Base-by-base conservation (phyloP, 2,888 invertebrate genomes). In the Xanthia togata region DNA sequence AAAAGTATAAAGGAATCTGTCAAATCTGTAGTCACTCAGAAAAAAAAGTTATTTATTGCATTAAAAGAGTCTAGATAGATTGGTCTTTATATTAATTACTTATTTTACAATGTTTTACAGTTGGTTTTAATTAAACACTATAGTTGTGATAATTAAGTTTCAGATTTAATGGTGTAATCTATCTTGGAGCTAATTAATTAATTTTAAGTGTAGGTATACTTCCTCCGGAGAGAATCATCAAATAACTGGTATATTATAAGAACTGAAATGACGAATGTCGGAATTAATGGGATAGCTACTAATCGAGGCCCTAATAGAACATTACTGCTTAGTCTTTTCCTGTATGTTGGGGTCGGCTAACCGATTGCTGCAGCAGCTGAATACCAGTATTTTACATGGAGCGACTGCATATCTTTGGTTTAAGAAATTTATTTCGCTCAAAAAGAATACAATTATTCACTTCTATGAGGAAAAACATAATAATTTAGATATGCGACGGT, bases 71-170 rank as follows among this genome's bases (percentile, higher is more conserved):
- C 65, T 35, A 35, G 55, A 81, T 55, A 63, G 26, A 81, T 81
- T 62, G 23, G 31, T 57, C 11, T 81, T 81, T 20, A 50, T 55
- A 79, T 81, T 74, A 81, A 79, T 81, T 75, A 81, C 23, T 11
- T 6, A 59, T 38, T 53, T 59, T 65, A 53, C 26, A 64, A 78
- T 53, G 50, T 81, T 73, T 73, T 65, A 81, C 59, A 59, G 74
- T 81, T 78, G n/a, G 12, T n/a, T 78, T 64, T 64, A 63, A 78
- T 80, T 63, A 41, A 63, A 80, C 63, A 63, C 41, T 79, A 53
- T 79, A 26, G 44, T 53, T 72, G 3, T 20, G n/a, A 31, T 71
- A 79, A 79, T 79, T 55, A 55, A 50, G 23, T 57, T 57, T 38
- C 14, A 63, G n/a, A 57, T 26, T 78, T 78, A 63, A 79, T 47